Conservation (phyloP, 2,888 invertebrate species). For the Himalopsyche tibetana region DNA sequence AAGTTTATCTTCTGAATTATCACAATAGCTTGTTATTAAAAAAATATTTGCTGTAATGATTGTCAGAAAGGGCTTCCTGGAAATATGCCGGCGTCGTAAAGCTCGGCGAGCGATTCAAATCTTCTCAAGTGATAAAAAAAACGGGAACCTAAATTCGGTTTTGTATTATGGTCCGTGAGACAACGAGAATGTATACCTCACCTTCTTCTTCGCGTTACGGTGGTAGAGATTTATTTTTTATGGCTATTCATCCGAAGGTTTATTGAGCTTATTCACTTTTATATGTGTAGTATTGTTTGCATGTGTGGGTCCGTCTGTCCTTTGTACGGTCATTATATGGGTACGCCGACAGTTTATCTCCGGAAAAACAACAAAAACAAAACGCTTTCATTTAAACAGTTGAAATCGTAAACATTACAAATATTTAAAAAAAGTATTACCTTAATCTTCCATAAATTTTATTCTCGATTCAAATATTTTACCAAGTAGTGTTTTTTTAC, state of each 20-base stretch:
- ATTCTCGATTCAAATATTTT: no score
- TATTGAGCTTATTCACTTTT: slow-evolving; percentile 19
- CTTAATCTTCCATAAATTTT: no score
- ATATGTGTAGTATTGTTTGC: slow-evolving; percentile 15
- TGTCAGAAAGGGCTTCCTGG: slow-evolving; percentile 23
- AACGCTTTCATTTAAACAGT: neutral
- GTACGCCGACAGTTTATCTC: neutral
- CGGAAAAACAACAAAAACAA: neutral
- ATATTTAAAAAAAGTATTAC: no score
- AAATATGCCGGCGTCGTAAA: slow-evolving; percentile 18
- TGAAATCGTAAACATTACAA: no score
- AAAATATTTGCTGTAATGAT: neutral
- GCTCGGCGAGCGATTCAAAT: slow-evolving; percentile 37
- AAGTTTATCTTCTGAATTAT: neutral
- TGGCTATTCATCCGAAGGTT: slow-evolving; percentile 6
- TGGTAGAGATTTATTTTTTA: slow-evolving; percentile 28
- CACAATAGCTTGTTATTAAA: neutral
- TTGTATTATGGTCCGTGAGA: slow-evolving; percentile 39
- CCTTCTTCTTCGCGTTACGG: slow-evolving; percentile 36
- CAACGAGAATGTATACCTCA: slow-evolving; percentile 37
- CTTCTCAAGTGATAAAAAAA: slow-evolving; percentile 47
- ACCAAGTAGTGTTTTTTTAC: no score
- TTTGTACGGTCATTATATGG: slow-evolving; percentile 7
- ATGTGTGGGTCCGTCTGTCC: slow-evolving; percentile 20
- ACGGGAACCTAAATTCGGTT: slow-evolving; percentile 51